Evolutionary conservation across 2,888 invertebrate genomes (phyloP).

Genomic region (Mimas tiliae): DNA sequence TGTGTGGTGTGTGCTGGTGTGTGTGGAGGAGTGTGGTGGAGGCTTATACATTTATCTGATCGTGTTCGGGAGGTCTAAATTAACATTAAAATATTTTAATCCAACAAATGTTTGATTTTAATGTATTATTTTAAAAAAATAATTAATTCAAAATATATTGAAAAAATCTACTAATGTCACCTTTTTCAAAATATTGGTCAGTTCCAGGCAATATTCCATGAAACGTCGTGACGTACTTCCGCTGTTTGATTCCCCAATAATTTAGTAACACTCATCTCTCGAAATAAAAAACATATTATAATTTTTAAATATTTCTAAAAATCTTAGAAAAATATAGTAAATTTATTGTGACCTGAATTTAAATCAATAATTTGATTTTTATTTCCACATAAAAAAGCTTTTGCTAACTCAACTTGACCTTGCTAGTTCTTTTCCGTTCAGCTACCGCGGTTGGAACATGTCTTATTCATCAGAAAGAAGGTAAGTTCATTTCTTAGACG

Average conservation of each 20-base stretch:
- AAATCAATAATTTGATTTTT: constrained; percentile 34
- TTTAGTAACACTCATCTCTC: constrained; percentile 55
- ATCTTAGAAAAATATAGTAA: constrained; percentile 57
- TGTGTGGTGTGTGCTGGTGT: too few species aligned
- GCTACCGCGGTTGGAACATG: constrained; percentile 92
- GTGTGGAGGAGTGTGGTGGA: too few species aligned
- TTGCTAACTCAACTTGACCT: constrained; percentile 83
- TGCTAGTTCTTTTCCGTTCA: constrained; percentile 89
- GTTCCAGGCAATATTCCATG: constrained; percentile 7
- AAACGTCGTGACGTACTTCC: constrained; percentile 61
- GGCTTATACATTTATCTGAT: too few species aligned
- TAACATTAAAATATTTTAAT: too few species aligned
- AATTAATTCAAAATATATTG: too few species aligned
- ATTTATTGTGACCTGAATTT: constrained; percentile 41
- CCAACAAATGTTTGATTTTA: too few species aligned
- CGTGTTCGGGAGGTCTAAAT: too few species aligned
- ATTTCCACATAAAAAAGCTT: constrained; percentile 63
- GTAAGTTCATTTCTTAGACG: constrained; percentile 85
- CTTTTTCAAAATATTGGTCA: too few species aligned
- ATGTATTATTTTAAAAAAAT: too few species aligned
- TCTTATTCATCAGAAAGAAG: constrained; percentile 92
- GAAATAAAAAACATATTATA: constrained; percentile 43
- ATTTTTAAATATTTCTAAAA: constrained; percentile 50
- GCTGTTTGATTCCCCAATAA: constrained; percentile 67
- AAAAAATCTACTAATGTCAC: too few species aligned